phyloP scores from a whole-genome alignment of 2,113 vertebrate species.

The Ascaphus truei region DNA sequence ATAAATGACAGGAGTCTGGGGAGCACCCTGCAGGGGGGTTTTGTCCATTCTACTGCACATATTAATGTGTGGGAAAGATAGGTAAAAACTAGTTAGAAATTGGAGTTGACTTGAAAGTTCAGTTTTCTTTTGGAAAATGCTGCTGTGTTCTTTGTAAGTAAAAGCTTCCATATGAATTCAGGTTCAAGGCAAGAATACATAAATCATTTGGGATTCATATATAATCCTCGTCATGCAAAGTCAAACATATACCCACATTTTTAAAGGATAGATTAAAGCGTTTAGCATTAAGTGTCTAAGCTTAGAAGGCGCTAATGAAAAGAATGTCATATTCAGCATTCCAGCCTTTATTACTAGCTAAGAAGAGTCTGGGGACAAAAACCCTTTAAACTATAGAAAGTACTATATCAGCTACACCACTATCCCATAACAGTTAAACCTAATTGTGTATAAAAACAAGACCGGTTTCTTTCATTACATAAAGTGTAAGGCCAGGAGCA shows the following conservation, averaged over 20 bases:
- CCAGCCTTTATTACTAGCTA: slow-evolving; percentile 12
- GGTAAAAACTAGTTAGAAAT: background rate
- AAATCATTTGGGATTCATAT: background rate
- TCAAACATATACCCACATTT: background rate
- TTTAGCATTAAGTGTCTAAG: background rate
- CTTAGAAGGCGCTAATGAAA: background rate
- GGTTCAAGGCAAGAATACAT: background rate
- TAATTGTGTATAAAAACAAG: slow-evolving; percentile 6
- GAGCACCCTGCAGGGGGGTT: background rate
- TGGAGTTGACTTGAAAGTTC: background rate
- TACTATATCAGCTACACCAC: background rate
- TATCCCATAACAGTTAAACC: no score
- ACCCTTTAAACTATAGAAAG: background rate
- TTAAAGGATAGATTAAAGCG: slow-evolving; percentile 8
- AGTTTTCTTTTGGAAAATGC: background rate
- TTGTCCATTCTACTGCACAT: background rate
- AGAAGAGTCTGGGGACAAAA: background rate
- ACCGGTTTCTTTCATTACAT: background rate
- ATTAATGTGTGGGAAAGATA: background rate
- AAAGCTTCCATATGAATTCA: background rate
- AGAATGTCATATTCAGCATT: slow-evolving; percentile 1
- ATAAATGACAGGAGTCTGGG: background rate
- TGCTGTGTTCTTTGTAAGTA: background rate
- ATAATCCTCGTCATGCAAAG: background rate
- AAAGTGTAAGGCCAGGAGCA: no score